Percentiles rank a stretch among this genome's conserved stretches.
Evolutionary conservation across 2,888 invertebrate genomes (phyloP).

Genomic region (Idaea dimidiata): DNA sequence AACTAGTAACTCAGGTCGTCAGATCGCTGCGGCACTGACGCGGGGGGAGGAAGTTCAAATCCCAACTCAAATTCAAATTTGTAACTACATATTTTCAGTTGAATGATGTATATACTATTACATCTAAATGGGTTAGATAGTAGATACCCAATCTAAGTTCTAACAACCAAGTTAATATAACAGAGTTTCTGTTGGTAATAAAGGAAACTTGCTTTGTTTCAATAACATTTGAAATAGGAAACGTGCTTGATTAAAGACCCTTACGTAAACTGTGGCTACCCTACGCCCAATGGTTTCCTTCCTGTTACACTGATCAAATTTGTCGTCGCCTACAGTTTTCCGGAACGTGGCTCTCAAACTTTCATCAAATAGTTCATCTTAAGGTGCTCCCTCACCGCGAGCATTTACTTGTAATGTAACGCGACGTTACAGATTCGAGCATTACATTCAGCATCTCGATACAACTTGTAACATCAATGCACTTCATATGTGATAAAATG

Average conservation of each 20-base stretch:
- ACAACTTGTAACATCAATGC: too few relatives aligned
- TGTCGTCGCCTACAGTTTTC: not conserved
- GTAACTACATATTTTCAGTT: too few relatives aligned
- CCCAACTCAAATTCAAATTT: too few relatives aligned
- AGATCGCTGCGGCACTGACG: too few relatives aligned
- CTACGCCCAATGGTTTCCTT: not conserved
- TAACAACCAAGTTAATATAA: not conserved
- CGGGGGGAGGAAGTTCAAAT: too few relatives aligned
- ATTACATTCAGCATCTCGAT: too few relatives aligned
- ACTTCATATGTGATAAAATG: too few relatives aligned
- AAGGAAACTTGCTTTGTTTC: not conserved
- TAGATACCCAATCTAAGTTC: not conserved
- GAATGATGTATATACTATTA: not conserved
- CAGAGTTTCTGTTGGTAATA: not conserved
- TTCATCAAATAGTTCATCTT: not conserved
- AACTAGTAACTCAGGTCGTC: too few relatives aligned
- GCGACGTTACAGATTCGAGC: too few relatives aligned
- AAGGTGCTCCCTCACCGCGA: too few relatives aligned
- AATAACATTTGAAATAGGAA: not conserved
- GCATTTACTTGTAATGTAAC: too few relatives aligned
- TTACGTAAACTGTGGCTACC: not conserved
- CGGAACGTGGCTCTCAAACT: not conserved
- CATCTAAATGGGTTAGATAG: not conserved
- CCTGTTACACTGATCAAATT: not conserved
- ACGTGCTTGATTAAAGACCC: not conserved